A percentile compares a stretch with the other conserved stretches of the same genome.
These are phyloP conservation scores for Lethenteron reissneri DNA, from an alignment of 2,113 vertebrate species.

Conservation along the genomic window DNA sequence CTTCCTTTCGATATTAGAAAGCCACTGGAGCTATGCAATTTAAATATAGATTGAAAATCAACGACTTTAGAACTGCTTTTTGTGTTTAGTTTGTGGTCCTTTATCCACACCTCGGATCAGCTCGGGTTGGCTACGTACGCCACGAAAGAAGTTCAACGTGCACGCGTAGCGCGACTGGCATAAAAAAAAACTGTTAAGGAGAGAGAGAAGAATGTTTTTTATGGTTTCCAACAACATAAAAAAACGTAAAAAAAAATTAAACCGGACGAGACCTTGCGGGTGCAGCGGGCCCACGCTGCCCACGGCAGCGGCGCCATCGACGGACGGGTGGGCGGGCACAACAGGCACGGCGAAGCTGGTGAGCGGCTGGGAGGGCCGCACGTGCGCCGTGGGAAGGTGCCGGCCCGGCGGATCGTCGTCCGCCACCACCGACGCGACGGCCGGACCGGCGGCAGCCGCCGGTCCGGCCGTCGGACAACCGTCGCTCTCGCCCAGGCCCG, in stretches of 20 bases:
- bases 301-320: slow-evolving; percentile 51
- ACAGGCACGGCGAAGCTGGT: slow-evolving; percentile 71
- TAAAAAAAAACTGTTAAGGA: not conserved
- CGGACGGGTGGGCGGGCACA: slow-evolving; percentile 57
- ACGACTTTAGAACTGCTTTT: no score
- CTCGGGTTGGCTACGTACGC: no score
- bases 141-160: no score
- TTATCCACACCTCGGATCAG: no score
- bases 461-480: slow-evolving; percentile 12
- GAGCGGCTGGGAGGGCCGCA: slow-evolving; percentile 59
- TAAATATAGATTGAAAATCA: no score
- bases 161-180: not conserved
- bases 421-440: slow-evolving; percentile 24
- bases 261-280: no score
- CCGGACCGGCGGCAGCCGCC: slow-evolving; percentile 29
- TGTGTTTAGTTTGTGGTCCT: no score
- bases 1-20: no score
- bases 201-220: not conserved
- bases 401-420: slow-evolving; percentile 34
- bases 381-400: slow-evolving; percentile 65
- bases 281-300: slow-evolving; percentile 15
- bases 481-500: slow-evolving; percentile 26
- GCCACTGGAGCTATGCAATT: no score
- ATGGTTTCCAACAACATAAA: not conserved
- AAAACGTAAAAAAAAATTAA: not conserved